Conservation (phyloP, 2,113 vertebrate genomes). For the Halcyon malimbica region DNA sequence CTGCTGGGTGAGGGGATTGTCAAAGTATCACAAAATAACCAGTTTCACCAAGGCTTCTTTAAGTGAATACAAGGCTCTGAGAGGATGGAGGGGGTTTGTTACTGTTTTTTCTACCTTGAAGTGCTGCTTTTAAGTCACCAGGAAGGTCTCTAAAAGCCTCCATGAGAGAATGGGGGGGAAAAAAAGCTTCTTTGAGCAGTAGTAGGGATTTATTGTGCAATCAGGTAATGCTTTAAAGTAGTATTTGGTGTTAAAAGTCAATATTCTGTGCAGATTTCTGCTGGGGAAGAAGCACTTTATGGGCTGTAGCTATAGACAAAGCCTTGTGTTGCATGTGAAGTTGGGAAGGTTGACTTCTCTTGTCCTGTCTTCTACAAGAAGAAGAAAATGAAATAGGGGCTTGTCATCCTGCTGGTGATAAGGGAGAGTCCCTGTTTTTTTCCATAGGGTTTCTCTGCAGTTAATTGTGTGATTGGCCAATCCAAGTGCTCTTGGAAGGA, state of each 20-base stretch:
- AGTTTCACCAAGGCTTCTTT: neutral
- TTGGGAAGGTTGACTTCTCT: neutral
- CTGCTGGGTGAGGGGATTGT: neutral
- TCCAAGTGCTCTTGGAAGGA: neutral
- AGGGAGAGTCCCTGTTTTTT: neutral
- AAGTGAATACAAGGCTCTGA: neutral
- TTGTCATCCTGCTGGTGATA: neutral
- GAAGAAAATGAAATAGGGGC: neutral
- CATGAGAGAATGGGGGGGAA: fast-evolving
- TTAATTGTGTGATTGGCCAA: fast-evolving
- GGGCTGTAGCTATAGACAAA: neutral
- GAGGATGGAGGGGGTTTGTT: neutral
- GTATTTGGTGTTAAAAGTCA: neutral
- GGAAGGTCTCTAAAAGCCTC: neutral
- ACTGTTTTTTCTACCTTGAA: neutral
- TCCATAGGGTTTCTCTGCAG: neutral
- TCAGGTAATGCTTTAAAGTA: neutral
- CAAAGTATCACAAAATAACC: too few species aligned
- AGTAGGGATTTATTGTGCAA: neutral
- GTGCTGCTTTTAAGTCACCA: neutral
- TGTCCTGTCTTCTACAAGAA: neutral
- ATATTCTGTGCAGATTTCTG: neutral
- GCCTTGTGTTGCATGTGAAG: neutral
- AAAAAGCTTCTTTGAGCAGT: neutral
- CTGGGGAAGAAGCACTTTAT: neutral